These are phyloP conservation scores for Pelmatolapia mariae DNA, from an alignment of 2,113 vertebrate species.

Conservation along the genomic window DNA sequence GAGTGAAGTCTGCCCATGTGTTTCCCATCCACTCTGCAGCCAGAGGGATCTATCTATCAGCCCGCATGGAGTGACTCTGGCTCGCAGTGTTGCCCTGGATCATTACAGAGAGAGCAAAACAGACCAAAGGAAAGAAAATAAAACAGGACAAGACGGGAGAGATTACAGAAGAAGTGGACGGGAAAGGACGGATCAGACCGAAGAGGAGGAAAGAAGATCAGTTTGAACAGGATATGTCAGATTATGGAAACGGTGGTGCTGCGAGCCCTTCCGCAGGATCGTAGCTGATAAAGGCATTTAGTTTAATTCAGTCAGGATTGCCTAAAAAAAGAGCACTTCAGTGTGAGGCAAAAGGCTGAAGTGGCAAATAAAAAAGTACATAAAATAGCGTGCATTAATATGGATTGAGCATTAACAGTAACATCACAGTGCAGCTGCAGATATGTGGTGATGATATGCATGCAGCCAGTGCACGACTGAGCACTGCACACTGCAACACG, in stretches of 20 bases:
- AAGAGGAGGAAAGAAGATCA: not conserved
- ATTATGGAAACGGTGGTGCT: not conserved
- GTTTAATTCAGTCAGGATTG: not conserved
- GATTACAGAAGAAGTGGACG: constrained; percentile 24
- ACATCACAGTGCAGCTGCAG: not conserved
- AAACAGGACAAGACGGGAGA: not conserved
- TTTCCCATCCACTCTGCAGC: constrained; percentile 65
- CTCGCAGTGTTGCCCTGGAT: constrained; percentile 28
- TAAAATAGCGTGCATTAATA: not conserved
- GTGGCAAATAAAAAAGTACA: not conserved
- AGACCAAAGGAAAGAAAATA: not conserved
- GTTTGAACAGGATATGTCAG: not conserved
- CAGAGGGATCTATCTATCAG: constrained; percentile 49
- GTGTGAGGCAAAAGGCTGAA: not conserved
- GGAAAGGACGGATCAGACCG: constrained; percentile 27
- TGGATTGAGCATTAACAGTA: not conserved
- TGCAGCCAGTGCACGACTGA: not conserved
- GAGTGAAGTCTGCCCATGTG: constrained; percentile 63
- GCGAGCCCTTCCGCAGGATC: not conserved
- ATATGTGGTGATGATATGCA: not conserved
- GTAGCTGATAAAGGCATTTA: not conserved
- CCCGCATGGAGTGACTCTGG: constrained; percentile 47
- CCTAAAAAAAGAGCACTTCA: not conserved
- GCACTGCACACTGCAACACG: not conserved
- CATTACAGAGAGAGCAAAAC: constrained; percentile 13